Evolutionary conservation across 1,140 invertebrate genomes (phyloP).

Genomic region (Drosophila jambulina): DNA sequence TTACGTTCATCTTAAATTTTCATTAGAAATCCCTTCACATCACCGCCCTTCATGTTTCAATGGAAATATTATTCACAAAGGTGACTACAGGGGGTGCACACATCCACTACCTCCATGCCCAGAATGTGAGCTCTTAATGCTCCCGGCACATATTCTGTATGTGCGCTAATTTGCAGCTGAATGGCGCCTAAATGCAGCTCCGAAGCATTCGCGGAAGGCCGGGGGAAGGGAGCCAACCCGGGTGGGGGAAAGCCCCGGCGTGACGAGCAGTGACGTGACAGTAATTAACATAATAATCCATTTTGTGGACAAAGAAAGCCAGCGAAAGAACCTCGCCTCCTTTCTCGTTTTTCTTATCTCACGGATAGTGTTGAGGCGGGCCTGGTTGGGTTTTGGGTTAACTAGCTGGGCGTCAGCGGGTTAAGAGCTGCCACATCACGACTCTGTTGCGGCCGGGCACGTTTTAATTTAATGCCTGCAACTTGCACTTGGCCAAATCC

Average conservation of each 20-base stretch:
- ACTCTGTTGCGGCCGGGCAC: constrained; percentile 46
- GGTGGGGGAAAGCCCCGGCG: background rate
- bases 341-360: constrained; percentile 11
- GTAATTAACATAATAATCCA: constrained; percentile 82
- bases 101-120: constrained; percentile 1
- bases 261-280: constrained; percentile 72
- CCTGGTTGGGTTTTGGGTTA: constrained; percentile 57
- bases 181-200: constrained; percentile 63
- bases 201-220: constrained; percentile 25
- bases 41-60: constrained; percentile 38
- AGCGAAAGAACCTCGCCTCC: constrained; percentile 53
- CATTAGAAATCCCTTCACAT: constrained; percentile 11
- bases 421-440: constrained; percentile 66
- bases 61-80: constrained; percentile 47
- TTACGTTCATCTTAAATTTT: constrained; percentile 11
- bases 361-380: constrained; percentile 5
- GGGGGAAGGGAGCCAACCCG: background rate
- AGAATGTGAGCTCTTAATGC: constrained; percentile 7
- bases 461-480: constrained; percentile 69
- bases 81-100: constrained; percentile 32
- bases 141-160: constrained; percentile 54
- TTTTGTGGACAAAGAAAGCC: constrained; percentile 64
- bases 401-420: constrained; percentile 74
- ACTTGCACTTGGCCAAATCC: constrained; percentile 46
- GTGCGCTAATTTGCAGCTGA: constrained; percentile 74